These are phyloP conservation scores for Meloe dianella DNA, from an alignment of 2,888 invertebrate species.

Conservation along the genomic window DNA sequence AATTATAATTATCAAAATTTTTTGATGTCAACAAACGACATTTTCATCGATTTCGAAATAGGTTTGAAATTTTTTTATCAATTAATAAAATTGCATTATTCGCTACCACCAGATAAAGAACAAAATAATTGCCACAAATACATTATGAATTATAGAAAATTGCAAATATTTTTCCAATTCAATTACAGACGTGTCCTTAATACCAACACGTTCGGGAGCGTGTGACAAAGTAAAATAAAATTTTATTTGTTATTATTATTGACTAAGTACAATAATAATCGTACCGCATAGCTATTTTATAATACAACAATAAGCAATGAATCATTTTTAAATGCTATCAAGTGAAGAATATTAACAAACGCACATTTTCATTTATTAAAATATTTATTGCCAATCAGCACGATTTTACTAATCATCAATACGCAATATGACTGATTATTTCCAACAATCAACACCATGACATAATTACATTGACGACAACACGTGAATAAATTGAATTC, in stretches of 20 bases:
- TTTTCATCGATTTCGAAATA: too few relatives aligned
- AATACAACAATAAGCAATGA: constrained; percentile 47
- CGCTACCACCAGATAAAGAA: constrained; percentile 21
- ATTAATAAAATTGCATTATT: constrained; percentile 18
- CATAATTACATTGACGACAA: constrained; percentile 41
- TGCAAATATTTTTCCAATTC: constrained; percentile 35
- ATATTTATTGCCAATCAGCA: constrained; percentile 42
- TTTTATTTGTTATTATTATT: constrained; percentile 43
- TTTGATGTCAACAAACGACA: constrained; percentile 4
- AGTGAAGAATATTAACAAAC: constrained; percentile 46
- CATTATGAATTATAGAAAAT: constrained; percentile 27
- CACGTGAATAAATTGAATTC: constrained; percentile 36
- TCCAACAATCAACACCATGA: constrained; percentile 47
- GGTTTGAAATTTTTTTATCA: too few relatives aligned
- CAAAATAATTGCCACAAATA: constrained; percentile 23
- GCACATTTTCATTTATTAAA: constrained; percentile 31
- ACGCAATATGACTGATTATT: constrained; percentile 49
- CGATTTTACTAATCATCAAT: constrained; percentile 49
- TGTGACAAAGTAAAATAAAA: constrained; percentile 46
- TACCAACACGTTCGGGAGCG: constrained; percentile 43
- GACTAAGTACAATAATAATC: constrained; percentile 36
- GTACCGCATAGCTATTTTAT: constrained; percentile 35
- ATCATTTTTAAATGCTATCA: constrained; percentile 46
- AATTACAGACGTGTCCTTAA: constrained; percentile 40
- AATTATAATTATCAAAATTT: too few relatives aligned